These are phyloP conservation scores for Adineta ricciae DNA, from an alignment of 2,888 invertebrate species.

Conservation along the genomic window DNA sequence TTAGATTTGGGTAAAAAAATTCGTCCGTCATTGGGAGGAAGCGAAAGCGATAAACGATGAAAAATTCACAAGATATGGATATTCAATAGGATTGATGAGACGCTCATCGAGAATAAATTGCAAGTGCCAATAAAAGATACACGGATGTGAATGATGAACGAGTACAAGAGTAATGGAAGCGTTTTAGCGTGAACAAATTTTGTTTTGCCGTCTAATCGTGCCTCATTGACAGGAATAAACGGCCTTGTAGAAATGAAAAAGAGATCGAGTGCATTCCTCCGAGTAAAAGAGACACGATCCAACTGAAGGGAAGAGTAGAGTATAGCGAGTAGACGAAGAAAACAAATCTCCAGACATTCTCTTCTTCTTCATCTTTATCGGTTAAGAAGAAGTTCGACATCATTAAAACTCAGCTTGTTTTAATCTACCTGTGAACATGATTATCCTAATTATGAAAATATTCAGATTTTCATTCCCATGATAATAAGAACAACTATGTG, in stretches of 20 bases:
- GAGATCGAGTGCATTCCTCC: background rate
- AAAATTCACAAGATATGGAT: background rate
- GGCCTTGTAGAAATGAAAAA: background rate
- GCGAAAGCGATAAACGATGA: background rate
- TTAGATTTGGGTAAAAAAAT: background rate
- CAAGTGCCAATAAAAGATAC: too few species aligned
- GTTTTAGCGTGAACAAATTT: constrained; percentile 1
- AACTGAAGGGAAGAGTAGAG: background rate
- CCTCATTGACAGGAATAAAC: background rate
- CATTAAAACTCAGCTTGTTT: background rate
- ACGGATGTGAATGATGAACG: background rate
- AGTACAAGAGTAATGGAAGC: background rate
- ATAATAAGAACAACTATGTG: too few species aligned
- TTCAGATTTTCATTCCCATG: too few species aligned
- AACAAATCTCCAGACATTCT: background rate
- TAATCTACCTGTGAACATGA: background rate
- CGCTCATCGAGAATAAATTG: background rate
- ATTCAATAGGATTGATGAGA: background rate
- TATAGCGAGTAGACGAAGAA: background rate
- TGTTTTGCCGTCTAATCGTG: background rate
- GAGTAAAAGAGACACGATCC: background rate
- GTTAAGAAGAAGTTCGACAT: background rate
- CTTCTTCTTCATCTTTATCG: background rate
- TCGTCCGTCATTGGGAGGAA: background rate
- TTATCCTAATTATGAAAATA: background rate